phyloP scores from a whole-genome alignment of 2,888 invertebrate genomes.

The Chouioia cunea region DNA sequence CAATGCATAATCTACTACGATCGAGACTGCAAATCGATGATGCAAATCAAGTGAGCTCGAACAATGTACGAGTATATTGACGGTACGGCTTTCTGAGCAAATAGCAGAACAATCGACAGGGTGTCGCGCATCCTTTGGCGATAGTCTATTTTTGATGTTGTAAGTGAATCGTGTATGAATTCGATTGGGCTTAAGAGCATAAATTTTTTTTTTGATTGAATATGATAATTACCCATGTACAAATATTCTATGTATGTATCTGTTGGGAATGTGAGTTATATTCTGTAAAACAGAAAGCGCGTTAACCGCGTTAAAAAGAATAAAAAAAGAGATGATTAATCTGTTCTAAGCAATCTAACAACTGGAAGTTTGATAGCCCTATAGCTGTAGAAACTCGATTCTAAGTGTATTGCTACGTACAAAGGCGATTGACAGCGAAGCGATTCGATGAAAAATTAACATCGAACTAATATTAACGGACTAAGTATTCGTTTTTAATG shows the following conservation, averaged over 20 bases:
- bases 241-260: slow-evolving; percentile 50
- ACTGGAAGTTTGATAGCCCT: slow-evolving; percentile 46
- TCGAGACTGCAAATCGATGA: slow-evolving; percentile 39
- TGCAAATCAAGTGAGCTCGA: slow-evolving; percentile 39
- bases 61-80: slow-evolving; percentile 33
- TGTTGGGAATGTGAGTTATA: slow-evolving; percentile 47
- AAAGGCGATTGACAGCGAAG: slow-evolving; percentile 46
- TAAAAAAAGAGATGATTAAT: slow-evolving; percentile 41
- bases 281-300: slow-evolving; percentile 48
- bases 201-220: slow-evolving; percentile 59
- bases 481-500: slow-evolving; percentile 41
- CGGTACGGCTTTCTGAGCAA: slow-evolving; percentile 36
- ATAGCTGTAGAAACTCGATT: slow-evolving; percentile 44
- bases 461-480: slow-evolving; percentile 46
- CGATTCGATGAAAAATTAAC: slow-evolving; percentile 41
- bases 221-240: slow-evolving; percentile 58
- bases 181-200: slow-evolving; percentile 59
- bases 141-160: slow-evolving; percentile 68
- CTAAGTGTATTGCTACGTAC: slow-evolving; percentile 46
- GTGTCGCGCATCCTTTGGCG: slow-evolving; percentile 62
- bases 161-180: slow-evolving; percentile 63
- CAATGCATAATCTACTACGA: slow-evolving; percentile 42
- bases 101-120: slow-evolving; percentile 58
- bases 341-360: slow-evolving; percentile 46
- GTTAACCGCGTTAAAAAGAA: slow-evolving; percentile 34